These are phyloP conservation scores for Nasonovia ribisnigri DNA, from an alignment of 2,888 invertebrate genomes.

Conservation along the genomic window DNA sequence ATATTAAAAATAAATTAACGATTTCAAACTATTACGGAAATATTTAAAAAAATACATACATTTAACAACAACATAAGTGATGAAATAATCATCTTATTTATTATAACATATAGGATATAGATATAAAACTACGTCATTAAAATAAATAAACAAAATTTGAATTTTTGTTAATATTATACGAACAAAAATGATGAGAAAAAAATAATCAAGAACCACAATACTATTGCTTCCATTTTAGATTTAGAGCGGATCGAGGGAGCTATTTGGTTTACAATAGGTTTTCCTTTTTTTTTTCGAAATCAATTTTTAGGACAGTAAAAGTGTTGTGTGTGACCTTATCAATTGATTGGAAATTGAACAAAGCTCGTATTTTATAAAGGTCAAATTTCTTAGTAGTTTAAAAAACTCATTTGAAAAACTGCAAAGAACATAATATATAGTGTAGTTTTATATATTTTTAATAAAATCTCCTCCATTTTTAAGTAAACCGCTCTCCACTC, in stretches of 20 bases:
- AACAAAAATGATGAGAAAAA: background rate
- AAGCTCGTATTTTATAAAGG: constrained; percentile 2
- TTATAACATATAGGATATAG: background rate
- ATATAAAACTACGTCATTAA: background rate
- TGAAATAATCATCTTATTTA: background rate
- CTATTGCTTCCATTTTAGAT: background rate
- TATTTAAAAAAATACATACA: background rate
- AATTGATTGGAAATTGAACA: constrained; percentile 7
- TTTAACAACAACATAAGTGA: background rate
- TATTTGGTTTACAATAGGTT: background rate
- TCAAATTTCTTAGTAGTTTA: background rate
- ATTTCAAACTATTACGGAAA: background rate
- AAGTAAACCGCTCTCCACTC: background rate
- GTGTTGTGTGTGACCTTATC: background rate
- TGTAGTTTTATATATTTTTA: background rate
- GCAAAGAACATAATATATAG: background rate
- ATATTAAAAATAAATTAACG: background rate
- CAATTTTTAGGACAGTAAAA: constrained; percentile 5
- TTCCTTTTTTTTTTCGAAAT: background rate
- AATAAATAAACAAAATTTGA: background rate
- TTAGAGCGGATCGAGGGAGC: background rate
- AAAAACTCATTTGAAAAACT: background rate
- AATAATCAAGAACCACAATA: background rate
- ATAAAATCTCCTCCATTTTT: background rate
- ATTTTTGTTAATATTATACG: background rate